Percentiles rank a stretch among this genome's conserved stretches.
Conservation (phyloP, 2,797 vertebrate genomes). For the Notamacropus eugenii region DNA sequence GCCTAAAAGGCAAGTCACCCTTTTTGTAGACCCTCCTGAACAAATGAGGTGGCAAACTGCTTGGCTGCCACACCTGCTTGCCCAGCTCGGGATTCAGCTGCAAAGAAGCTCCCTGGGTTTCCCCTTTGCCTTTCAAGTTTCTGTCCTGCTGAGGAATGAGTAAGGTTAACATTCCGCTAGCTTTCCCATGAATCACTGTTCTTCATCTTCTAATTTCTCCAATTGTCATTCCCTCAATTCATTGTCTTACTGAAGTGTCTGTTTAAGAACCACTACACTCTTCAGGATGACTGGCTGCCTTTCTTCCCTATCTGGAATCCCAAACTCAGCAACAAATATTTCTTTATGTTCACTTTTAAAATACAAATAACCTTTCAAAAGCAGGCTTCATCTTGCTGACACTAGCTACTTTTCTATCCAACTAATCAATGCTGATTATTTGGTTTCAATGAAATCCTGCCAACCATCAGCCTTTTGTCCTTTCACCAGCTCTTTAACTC, state of each 20-base stretch:
- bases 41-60: neutral
- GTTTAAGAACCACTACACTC: neutral
- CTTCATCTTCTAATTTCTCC: too few relatives aligned
- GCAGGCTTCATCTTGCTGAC: neutral
- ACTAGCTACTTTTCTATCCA: neutral
- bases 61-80: neutral
- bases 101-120: neutral
- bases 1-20: neutral
- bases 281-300: neutral
- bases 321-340: neutral
- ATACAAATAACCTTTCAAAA: neutral
- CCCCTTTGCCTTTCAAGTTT: neutral
- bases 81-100: neutral
- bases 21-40: neutral
- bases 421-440: neutral
- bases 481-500: neutral
- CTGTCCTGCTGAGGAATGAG: neutral
- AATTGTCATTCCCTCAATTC: too few relatives aligned
- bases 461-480: neutral
- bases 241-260: neutral
- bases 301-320: neutral
- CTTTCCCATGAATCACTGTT: too few relatives aligned
- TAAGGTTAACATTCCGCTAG: neutral
- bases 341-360: neutral
- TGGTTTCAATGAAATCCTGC: neutral